A percentile compares a stretch with the other conserved stretches of the same genome.
Conservation (phyloP, 2,113 vertebrate species). For the Dromiciops gliroides region DNA sequence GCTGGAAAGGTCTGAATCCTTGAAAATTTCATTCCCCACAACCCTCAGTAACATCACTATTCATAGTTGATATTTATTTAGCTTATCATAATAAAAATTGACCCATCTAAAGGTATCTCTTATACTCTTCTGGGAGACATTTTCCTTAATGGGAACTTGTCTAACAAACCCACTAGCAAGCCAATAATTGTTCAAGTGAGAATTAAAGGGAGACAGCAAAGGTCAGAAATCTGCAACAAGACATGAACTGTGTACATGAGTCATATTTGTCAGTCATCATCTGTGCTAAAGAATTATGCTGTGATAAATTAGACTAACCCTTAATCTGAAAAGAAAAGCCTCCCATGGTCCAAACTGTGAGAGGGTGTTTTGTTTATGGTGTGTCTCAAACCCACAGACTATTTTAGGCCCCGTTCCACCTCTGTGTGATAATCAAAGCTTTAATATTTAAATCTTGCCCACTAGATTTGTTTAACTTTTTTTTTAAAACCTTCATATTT, state of each 20-base stretch:
- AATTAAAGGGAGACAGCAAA: conserved; percentile 31
- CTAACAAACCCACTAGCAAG: conserved; percentile 11
- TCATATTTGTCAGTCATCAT: conserved; percentile 44
- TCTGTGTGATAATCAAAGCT: not conserved
- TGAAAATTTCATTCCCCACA: conserved; percentile 64
- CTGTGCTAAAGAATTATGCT: conserved; percentile 53
- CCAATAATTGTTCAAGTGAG: conserved; percentile 57
- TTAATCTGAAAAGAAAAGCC: conserved; percentile 49
- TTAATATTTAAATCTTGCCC: not conserved
- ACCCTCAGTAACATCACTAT: conserved; percentile 64
- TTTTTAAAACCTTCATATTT: not conserved
- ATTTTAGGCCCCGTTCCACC: not conserved
- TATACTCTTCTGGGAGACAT: conserved; percentile 54
- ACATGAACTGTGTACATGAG: conserved; percentile 40
- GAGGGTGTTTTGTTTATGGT: not conserved
- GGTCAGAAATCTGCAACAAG: conserved; percentile 34
- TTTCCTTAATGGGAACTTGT: conserved; percentile 36
- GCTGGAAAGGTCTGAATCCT: conserved; percentile 68
- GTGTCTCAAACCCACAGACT: not conserved
- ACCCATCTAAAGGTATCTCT: conserved; percentile 56
- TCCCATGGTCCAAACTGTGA: not conserved
- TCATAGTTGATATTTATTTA: conserved; percentile 72
- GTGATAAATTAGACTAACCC: conserved; percentile 37
- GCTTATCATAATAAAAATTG: conserved; percentile 58
- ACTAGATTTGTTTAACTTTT: not conserved